Evolutionary conservation across 2,113 vertebrate genomes (phyloP).

Genomic region (Phrynosoma platyrhinos): DNA sequence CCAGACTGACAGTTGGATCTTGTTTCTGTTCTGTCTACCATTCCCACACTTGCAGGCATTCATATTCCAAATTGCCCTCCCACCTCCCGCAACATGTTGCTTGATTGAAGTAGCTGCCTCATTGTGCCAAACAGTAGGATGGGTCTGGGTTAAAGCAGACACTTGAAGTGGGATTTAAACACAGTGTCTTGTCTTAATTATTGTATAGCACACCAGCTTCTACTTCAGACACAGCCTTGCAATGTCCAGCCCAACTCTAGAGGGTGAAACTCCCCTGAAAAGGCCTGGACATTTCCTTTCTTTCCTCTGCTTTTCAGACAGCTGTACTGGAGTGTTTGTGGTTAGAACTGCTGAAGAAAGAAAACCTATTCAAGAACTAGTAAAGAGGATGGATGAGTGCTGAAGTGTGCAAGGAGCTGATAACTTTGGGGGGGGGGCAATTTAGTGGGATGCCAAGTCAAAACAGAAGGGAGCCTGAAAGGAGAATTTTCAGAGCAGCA

Average conservation of each 20-base stretch:
- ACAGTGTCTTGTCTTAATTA: not conserved
- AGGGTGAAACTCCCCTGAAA: not conserved
- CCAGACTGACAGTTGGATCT: too few species aligned
- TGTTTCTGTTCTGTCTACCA: too few species aligned
- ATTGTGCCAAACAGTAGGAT: not conserved
- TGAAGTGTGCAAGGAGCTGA: not conserved
- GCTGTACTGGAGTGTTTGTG: not conserved
- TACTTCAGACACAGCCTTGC: not conserved
- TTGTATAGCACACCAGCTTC: not conserved
- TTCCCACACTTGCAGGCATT: too few species aligned
- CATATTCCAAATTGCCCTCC: too few species aligned
- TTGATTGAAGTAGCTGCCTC: not conserved
- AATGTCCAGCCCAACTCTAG: not conserved
- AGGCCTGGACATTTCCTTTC: not conserved
- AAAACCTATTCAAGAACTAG: slow-evolving; percentile 7
- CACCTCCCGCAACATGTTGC: too few species aligned
- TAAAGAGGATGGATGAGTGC: not conserved
- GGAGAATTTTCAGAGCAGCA: not conserved
- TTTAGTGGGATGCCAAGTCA: not conserved
- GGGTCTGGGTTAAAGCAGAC: too few species aligned
- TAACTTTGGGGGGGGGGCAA: not conserved
- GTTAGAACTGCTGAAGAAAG: not conserved
- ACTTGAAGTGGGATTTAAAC: too few species aligned
- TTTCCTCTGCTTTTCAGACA: not conserved
- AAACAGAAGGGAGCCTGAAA: not conserved